A percentile compares a stretch with the other conserved stretches of the same genome.
phyloP scores from a whole-genome alignment of 2,113 vertebrate species.

The Ovis canadensis region DNA sequence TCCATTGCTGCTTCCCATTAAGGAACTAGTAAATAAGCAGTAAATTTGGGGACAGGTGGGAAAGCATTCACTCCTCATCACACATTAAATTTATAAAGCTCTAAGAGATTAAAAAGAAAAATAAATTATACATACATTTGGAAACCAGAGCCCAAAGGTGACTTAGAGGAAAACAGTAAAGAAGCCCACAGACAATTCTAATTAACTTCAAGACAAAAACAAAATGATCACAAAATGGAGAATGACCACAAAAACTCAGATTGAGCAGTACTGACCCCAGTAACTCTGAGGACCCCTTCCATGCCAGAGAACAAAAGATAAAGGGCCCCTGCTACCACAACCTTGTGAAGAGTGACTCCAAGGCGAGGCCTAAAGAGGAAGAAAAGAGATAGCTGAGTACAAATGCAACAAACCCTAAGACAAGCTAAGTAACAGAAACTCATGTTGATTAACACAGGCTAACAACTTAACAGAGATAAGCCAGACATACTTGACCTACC shows the following conservation, averaged over 20 bases:
- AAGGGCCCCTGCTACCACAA: conserved; percentile 91
- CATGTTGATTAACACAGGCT: background rate
- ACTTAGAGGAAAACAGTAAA: conserved; percentile 19
- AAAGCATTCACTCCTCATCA: background rate
- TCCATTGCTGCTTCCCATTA: background rate
- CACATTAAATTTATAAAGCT: conserved; percentile 21
- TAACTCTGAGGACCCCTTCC: conserved; percentile 95
- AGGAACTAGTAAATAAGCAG: background rate
- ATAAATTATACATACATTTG: background rate
- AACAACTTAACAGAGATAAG: background rate
- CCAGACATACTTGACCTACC: background rate
- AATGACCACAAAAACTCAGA: conserved; percentile 12
- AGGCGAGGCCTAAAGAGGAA: conserved; percentile 86
- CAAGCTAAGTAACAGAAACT: background rate
- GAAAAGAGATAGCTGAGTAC: conserved; percentile 46
- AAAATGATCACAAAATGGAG: background rate
- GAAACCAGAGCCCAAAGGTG: conserved; percentile 11
- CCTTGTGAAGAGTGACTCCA: conserved; percentile 92
- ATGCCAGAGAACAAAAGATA: conserved; percentile 95
- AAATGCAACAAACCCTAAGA: background rate
- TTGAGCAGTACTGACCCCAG: conserved; percentile 86
- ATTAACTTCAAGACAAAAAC: background rate
- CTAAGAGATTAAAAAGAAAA: background rate
- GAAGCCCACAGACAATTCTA: background rate
- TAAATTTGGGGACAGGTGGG: background rate